These are phyloP conservation scores for Equus przewalskii DNA, from an alignment of 2,113 vertebrate genomes.

Conservation along the genomic window DNA sequence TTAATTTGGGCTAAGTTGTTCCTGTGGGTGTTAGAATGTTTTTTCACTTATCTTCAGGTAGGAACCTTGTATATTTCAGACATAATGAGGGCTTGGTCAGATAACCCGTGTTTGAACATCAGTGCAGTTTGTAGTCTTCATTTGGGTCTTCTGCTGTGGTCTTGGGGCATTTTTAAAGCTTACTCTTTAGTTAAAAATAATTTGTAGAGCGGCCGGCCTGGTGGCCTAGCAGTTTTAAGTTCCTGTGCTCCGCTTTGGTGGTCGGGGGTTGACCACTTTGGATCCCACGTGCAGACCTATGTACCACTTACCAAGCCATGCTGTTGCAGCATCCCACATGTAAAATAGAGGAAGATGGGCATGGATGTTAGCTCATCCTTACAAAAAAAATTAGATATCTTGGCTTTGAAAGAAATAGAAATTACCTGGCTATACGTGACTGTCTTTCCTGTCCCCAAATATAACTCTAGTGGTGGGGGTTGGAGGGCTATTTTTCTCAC, in stretches of 20 bases:
- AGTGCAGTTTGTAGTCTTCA: background rate
- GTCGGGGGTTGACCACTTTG: too few relatives aligned
- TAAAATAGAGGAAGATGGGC: too few relatives aligned
- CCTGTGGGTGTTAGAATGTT: background rate
- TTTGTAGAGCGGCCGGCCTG: background rate
- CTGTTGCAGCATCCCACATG: too few relatives aligned
- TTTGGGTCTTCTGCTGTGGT: background rate
- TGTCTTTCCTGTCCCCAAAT: constrained; percentile 11
- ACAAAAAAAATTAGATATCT: background rate
- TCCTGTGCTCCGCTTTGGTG: too few relatives aligned
- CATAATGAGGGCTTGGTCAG: background rate
- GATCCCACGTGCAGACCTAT: too few relatives aligned
- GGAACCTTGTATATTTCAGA: constrained; percentile 6
- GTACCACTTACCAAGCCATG: too few relatives aligned
- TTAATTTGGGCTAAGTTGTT: constrained; percentile 41
- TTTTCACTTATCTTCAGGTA: background rate
- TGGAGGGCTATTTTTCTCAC: background rate
- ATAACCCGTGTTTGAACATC: constrained; percentile 26
- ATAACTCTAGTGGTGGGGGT: background rate
- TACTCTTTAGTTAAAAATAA: background rate
- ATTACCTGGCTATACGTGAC: background rate
- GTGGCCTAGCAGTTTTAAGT: too few relatives aligned
- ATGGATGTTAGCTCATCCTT: too few relatives aligned
- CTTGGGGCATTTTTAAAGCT: background rate
- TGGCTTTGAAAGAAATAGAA: constrained; percentile 39